Percentiles rank a stretch among this genome's conserved stretches.
Conservation (phyloP, 2,888 invertebrate species). For the Drosophila mimetica region DNA sequence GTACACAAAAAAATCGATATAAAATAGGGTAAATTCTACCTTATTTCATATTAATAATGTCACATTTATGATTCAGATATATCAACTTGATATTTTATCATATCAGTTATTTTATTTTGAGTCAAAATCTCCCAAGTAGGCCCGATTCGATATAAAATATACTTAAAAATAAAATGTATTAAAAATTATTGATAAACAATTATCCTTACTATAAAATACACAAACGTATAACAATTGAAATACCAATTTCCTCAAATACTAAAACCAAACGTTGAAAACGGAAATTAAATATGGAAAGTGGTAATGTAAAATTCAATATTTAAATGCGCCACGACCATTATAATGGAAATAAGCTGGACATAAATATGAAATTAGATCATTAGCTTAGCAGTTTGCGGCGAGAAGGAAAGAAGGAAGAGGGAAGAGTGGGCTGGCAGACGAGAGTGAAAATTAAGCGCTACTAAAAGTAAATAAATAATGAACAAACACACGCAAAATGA, state of each 20-base stretch:
- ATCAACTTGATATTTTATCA: too few species aligned
- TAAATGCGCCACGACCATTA: constrained; percentile 24
- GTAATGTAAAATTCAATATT: constrained; percentile 27
- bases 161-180: too few species aligned
- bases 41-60: too few species aligned
- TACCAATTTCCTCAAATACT: not conserved
- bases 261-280: constrained; percentile 7
- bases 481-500: constrained; percentile 47
- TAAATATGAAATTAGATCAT: constrained; percentile 63
- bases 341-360: constrained; percentile 32
- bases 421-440: constrained; percentile 8
- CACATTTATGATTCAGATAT: too few species aligned
- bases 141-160: too few species aligned
- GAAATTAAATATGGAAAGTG: constrained; percentile 21
- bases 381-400: constrained; percentile 44
- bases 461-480: constrained; percentile 67
- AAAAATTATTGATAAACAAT: not conserved
- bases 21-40: too few species aligned
- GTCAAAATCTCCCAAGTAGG: too few species aligned
- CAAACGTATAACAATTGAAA: not conserved
- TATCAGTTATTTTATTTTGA: too few species aligned
- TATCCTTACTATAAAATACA: not conserved
- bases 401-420: constrained; percentile 3
- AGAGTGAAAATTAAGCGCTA: constrained; percentile 54
- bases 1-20: too few species aligned